Evolutionary conservation across 2,888 invertebrate genomes (phyloP).

Genomic region (Apamea sordens): DNA sequence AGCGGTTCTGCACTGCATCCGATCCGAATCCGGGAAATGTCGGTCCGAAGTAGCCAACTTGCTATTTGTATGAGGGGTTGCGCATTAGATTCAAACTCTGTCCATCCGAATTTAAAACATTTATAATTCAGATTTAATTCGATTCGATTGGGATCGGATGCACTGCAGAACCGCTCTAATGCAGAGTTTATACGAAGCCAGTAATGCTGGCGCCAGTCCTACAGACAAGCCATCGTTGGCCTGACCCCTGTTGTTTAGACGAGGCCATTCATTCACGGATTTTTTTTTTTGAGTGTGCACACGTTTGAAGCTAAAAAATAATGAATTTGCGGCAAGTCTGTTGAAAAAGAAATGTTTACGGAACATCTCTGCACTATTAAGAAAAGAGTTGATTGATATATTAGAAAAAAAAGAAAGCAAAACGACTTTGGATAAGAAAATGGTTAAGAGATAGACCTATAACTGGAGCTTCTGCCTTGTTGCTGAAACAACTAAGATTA

Average conservation of each 20-base stretch:
- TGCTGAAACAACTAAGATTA: conserved; percentile 48
- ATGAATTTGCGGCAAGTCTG: background rate
- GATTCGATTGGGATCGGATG: background rate
- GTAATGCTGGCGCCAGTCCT: conserved; percentile 2
- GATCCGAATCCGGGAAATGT: no score
- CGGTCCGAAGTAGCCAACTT: no score
- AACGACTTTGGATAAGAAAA: conserved; percentile 47
- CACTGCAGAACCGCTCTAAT: background rate
- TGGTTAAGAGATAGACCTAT: conserved; percentile 61
- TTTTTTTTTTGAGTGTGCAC: conserved; percentile 6
- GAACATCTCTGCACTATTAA: conserved; percentile 12
- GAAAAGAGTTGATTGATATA: conserved; percentile 4
- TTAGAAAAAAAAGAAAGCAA: background rate
- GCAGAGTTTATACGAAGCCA: background rate
- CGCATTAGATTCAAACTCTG: no score
- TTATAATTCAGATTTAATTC: background rate
- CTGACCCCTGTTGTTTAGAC: conserved; percentile 2
- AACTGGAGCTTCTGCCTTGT: conserved; percentile 56
- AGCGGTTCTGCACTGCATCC: no score
- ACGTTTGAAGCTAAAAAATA: conserved; percentile 7
- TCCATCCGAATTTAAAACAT: background rate
- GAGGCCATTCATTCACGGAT: background rate
- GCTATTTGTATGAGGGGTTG: no score
- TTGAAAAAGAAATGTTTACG: background rate
- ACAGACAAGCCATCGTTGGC: conserved; percentile 1